phyloP scores from a whole-genome alignment of 2,113 vertebrate genomes.

The Paradisaea rubra region DNA sequence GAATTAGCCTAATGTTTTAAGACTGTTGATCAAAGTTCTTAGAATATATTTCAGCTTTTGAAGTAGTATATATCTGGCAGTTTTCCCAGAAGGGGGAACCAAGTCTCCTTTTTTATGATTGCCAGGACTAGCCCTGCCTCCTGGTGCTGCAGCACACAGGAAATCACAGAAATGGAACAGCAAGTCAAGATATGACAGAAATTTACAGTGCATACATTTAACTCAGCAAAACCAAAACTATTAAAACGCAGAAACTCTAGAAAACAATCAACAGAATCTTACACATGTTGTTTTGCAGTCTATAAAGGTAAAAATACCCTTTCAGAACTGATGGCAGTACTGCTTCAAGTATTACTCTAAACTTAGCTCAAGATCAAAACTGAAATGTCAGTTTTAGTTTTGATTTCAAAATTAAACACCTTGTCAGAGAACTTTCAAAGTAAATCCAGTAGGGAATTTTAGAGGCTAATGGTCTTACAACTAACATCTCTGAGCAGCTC shows the following conservation, averaged over 20 bases:
- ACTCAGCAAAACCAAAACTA: background rate
- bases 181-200: background rate
- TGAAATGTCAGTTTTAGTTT: background rate
- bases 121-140: background rate
- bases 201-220: background rate
- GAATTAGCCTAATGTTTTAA: slow-evolving; percentile 49
- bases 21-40: slow-evolving; percentile 50
- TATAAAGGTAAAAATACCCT: background rate
- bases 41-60: slow-evolving; percentile 35
- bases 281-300: background rate
- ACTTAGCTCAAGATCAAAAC: background rate
- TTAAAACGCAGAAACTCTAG: background rate
- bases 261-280: background rate
- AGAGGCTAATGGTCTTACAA: background rate
- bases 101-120: background rate
- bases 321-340: background rate
- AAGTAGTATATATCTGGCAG: slow-evolving; percentile 25
- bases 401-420: background rate
- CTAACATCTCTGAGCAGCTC: background rate
- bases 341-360: background rate
- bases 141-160: background rate
- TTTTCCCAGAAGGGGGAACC: slow-evolving; percentile 52
- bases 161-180: background rate
- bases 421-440: background rate
- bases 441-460: background rate